Evolutionary conservation across 2,113 vertebrate species (phyloP), one percentile per base, ranked within the genome.

Genomic region (Zingel zingel): DNA sequence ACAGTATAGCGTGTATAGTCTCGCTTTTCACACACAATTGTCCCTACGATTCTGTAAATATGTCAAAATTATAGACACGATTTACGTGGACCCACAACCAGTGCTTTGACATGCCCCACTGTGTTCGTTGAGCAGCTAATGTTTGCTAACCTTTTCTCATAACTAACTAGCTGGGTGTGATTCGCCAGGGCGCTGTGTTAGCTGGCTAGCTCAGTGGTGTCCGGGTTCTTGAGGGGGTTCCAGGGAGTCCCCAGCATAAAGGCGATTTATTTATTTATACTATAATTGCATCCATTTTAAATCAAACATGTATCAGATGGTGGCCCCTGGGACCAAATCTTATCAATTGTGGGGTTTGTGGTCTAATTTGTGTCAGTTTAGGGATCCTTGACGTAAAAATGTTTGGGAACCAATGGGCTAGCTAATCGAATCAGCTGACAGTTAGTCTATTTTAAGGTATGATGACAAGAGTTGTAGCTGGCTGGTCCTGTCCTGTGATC

Each of bases 371-470:
- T 43, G 39, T 43, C 10, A 43, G 10, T 43, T 43, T 11, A 43
- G 39, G 39, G 39, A 11, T 43, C 39, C 39, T 43, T 43, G 39
- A 43, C 39, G 10, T 43, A 43, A 43, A 43, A 11, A 43, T 11
- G 10, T 11, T 43, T 43, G 39, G 10, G 9, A 43, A 43, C 39
- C 39, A 43, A 10, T 10, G 39, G 39, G 39, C 8, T 13, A 50
- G 84, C 63, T 85, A 73, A 77, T 68, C 19, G 59, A 74, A 56
- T 66, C 48, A 66, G 5, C 9, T 58, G 53, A 85, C 70, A 23
- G 59, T 82, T 8, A 21, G 59, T 67, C 50, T 91, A 83, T 82
- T 71, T 87, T 82, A 85, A 83, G 75, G 30, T 7, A 6, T 36
- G 69, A 23, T 70, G 30, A 61, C 36, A 71, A 69, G 36, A 75